Base-by-base conservation (phyloP, 2,888 invertebrate genomes). In the Petrophora chlorosata region DNA sequence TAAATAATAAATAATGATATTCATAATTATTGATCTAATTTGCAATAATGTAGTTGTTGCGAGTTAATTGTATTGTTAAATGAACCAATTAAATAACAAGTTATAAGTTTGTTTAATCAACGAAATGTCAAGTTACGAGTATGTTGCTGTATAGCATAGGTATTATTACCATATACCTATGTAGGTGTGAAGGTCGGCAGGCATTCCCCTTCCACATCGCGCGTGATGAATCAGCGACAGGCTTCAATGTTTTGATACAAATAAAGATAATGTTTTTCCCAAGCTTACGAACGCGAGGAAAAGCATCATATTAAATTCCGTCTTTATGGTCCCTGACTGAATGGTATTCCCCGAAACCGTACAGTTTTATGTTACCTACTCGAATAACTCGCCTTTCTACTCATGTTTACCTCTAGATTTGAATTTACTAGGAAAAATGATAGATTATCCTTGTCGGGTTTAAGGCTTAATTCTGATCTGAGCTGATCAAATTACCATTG, bases 191-290 rank as follows among this genome's bases (percentile, higher is more conserved):
- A 32, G 29, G 25, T 45, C 25, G 33, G 16, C 7, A 5, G 12
- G 3, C 14, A 13, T 32, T 16, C 16, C 9, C 0, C 19, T 17
- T 14, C 7, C 17, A 35, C 5, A 15, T 19, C 25, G 15, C 15
- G 32, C 36, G 28, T 36, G 13, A 43, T 29, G 39, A 38, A 43
- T 39, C 39, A 43, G 38, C 28, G 38, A 34, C 42, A 25, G 9
- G 32, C 25, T 43, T 41, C 40, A 33, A 26, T 36, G 46, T 40
- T 47, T 35, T 47, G 40, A 30, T 29, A 30, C 3, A 16, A 5
- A 39, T 12, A 17, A 10, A 30, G 28, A 45, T 45, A 39, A 44
- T 30, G 38, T 49, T 49, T 33, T 38, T 22, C 36, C 17, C 28
- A 12, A 9, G 14, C 22, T 12, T 3, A 43, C 5, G 39, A 42